Evolutionary conservation across 2,113 vertebrate genomes (phyloP), one percentile per base, ranked within the genome.

Genomic region (Rhabdomys dilectus): DNA sequence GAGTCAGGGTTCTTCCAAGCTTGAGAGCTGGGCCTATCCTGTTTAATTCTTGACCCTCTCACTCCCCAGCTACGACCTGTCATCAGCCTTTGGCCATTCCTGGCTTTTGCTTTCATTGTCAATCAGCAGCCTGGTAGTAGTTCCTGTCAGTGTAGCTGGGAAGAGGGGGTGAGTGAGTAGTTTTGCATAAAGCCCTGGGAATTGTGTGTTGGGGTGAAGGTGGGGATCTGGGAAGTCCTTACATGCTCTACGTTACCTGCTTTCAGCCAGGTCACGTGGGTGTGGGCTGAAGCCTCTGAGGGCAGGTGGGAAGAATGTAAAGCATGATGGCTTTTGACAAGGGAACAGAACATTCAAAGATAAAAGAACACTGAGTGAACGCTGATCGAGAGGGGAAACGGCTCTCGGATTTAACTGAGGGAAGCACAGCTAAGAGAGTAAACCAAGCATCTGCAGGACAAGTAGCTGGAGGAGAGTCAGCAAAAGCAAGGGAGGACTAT

Each of bases 121-220:
- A 77, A 22, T 70, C 36, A 77, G 17, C 7, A 51, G 92, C 24
- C 51, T 56, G 39, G 36, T 51, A 6, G 26, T 16, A 7, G 75
- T 62, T n/a, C 48, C 58, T 66, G 0, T 53, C 76, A 39, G 22
- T 1, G 29, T 11, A 12, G 76, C 13, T 29, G 22, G 84, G 85
- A 88, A 12, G 19, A n/a, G 10, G 64, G 29, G 21, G 21, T 22
- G 72, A 22, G 21, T 36, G 16, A 34, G 48, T 12, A 45, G 56
- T 85, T 88, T 62, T 34, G 58, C 36, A 51, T 22, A 39, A 51
- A 77, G 64, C 39, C 1, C 0, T 0, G 26, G 42, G 68, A 62
- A n/a, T 42, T 5, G 19, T 0, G 1, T 24, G 2, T 0, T 51
- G 13, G 26, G 39, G 34, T 45, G 73, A 66, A 31, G 12, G 64